Evolutionary conservation across 2,888 invertebrate genomes (phyloP).

Genomic region (Chelonus formosanus): DNA sequence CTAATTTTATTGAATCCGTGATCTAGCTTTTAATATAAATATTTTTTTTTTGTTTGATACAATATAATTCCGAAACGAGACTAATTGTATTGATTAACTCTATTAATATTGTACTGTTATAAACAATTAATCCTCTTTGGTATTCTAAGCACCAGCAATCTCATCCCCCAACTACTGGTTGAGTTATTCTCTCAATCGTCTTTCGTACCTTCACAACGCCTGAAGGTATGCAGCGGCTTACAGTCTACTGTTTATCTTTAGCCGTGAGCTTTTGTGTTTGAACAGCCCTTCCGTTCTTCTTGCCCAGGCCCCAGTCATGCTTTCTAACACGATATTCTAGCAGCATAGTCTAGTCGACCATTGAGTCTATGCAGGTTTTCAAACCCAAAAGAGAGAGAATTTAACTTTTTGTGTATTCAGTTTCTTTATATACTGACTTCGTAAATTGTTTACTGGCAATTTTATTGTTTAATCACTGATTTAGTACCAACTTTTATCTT

Average conservation of each 20-base stretch:
- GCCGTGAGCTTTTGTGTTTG: conserved; percentile 56
- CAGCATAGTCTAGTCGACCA: conserved; percentile 14
- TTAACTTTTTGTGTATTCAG: conserved; percentile 40
- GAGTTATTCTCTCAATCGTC: neutral
- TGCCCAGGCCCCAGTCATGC: conserved; percentile 12
- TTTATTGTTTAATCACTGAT: conserved; percentile 47
- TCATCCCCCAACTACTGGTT: neutral
- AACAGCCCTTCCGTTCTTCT: conserved; percentile 37
- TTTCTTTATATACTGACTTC: conserved; percentile 44
- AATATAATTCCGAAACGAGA: no score
- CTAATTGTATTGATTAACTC: no score
- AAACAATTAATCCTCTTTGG: neutral
- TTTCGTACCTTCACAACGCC: conserved; percentile 39
- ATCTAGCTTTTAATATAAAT: no score
- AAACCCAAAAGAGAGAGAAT: neutral
- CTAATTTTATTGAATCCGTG: no score
- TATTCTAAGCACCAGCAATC: conserved; percentile 5
- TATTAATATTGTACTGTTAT: neutral
- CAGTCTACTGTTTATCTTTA: conserved; percentile 54
- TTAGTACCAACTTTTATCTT: conserved; percentile 4
- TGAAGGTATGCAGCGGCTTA: conserved; percentile 48
- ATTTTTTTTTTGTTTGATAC: no score
- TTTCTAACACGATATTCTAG: conserved; percentile 25
- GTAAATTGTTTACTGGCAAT: conserved; percentile 37
- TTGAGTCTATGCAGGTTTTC: conserved; percentile 13